Percentiles rank a stretch among this genome's conserved stretches.
These are phyloP conservation scores for Heliornis fulica DNA, from an alignment of 2,113 vertebrate genomes.

Conservation along the genomic window DNA sequence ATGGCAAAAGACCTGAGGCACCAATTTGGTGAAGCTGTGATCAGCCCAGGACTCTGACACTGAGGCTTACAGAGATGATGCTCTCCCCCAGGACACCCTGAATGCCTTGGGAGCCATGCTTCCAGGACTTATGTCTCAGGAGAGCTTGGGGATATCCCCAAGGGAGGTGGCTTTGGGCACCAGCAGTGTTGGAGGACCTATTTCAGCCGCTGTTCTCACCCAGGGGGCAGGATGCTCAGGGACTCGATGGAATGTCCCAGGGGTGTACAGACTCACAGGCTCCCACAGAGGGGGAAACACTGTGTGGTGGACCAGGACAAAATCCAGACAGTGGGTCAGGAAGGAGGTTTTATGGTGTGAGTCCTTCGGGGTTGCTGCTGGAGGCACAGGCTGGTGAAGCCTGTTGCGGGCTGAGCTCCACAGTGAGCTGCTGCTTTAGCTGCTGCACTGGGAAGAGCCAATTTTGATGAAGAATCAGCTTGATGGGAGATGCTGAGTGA, in stretches of 20 bases:
- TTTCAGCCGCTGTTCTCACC: neutral
- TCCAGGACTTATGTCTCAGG: neutral
- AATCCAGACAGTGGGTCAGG: neutral
- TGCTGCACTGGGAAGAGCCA: neutral
- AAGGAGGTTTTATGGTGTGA: neutral
- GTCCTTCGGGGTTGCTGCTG: neutral
- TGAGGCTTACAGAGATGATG: neutral
- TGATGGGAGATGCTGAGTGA: neutral
- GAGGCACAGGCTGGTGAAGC: neutral
- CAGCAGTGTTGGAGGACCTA: neutral
- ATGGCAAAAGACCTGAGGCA: neutral
- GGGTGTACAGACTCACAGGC: too few relatives aligned
- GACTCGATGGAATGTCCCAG: rapidly evolving
- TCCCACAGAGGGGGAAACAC: neutral
- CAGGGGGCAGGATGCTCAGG: neutral
- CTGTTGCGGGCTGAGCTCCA: rapidly evolving
- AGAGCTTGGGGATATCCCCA: neutral
- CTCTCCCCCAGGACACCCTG: neutral
- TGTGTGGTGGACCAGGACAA: neutral
- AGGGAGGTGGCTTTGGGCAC: neutral
- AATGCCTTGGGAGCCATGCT: rapidly evolving
- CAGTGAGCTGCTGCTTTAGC: neutral
- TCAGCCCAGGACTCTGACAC: neutral
- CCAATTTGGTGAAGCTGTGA: neutral
- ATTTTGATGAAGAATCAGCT: rapidly evolving